Conservation (phyloP, 2,797 vertebrate genomes). For the Diplodus puntazzo region DNA sequence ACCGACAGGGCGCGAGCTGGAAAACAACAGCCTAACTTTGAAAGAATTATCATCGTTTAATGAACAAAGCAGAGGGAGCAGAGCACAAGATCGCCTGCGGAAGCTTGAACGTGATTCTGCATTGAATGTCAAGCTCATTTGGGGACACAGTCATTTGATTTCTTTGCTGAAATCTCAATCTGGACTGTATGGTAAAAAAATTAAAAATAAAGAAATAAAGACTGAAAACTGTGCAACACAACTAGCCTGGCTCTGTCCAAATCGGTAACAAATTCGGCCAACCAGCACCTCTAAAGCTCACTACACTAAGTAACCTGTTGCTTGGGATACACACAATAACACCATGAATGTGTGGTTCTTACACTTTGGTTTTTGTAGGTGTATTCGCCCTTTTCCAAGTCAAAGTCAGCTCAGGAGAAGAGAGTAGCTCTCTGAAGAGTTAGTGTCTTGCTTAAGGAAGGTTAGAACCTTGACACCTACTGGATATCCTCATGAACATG, state of each 20-base stretch:
- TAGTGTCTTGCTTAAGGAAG: not conserved
- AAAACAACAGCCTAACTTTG: slow-evolving; percentile 23
- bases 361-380: not conserved
- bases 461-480: not conserved
- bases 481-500: not conserved
- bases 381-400: not conserved
- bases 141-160: not conserved
- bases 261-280: not conserved
- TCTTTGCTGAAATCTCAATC: not conserved
- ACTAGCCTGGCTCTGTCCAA: not conserved
- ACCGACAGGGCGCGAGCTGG: slow-evolving; percentile 18
- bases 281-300: not conserved
- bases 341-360: too few species aligned
- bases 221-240: too few species aligned
- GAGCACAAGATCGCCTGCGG: slow-evolving; percentile 21
- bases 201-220: not conserved
- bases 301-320: too few species aligned
- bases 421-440: not conserved
- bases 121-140: not conserved
- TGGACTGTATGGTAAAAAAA: not conserved
- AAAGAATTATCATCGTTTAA: not conserved
- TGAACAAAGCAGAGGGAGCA: slow-evolving; percentile 24
- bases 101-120: not conserved
- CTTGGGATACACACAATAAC: too few species aligned
- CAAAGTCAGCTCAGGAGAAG: not conserved